Base-by-base conservation (phyloP, 53 echinoderm and acorn worm genomes). In the Luidia sarsii region DNA sequence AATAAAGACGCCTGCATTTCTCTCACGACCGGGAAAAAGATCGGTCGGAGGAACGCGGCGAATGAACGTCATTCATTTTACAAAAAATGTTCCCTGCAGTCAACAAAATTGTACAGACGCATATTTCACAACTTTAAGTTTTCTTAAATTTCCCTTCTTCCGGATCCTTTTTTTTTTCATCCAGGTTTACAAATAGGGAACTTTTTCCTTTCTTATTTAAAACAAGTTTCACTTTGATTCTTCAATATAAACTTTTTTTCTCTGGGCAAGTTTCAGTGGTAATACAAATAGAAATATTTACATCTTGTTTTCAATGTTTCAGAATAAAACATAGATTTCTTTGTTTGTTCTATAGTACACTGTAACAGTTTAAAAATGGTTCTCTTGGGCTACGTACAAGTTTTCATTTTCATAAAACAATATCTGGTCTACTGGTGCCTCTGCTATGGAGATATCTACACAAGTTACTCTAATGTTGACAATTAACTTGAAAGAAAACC, bases 41-140 rank as follows among this genome's bases (percentile, higher is more conserved):
- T 55, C 30, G 31, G 77, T 77, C 56, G 61, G 35, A 50, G 77
- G 61, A 77, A 46, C 43, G 61, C 77, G 59, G 77, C 48, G 61
- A 60, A 43, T 21, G 18, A 75, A 59, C 35, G 77, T 60, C 77
- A 77, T 77, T 29, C 59, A 77, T 62, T 77, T 77, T 77, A 77
- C 61, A 77, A 61, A 57, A 67, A 34, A 51, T 16, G 60, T 77
- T 61, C 77, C 77, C 41, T 41, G 60, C 62, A 21, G 60, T 20
- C 8, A 77, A 77, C 77, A 60, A 61, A 77, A 77, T 77, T 77
- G 24, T 77, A 77, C 77, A 77, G 62, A 77, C 62, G 61, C 41
- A 59, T 43, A 41, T 77, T 41, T 74, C 46, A 77, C 60, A 14
- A 45, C 46, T 20, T n/a, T n/a, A n/a, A n/a, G n/a, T n/a, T n/a